Evolutionary conservation across 2,797 vertebrate genomes (phyloP).

Genomic region (Lagodon rhomboides): DNA sequence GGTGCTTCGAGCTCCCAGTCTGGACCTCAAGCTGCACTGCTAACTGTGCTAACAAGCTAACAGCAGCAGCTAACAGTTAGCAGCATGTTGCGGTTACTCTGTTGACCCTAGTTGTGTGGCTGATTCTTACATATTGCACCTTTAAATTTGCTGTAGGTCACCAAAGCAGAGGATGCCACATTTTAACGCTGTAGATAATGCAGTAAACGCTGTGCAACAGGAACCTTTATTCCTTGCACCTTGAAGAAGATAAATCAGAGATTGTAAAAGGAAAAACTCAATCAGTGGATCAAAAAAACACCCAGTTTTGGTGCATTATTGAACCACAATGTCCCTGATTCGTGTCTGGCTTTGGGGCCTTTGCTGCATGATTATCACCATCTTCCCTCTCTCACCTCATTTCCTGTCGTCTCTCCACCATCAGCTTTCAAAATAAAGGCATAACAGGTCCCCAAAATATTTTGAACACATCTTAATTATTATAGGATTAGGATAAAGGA

Average conservation of each 20-base stretch:
- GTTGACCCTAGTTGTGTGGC: too few relatives aligned
- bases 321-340: background rate
- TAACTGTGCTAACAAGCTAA: too few relatives aligned
- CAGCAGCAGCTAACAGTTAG: too few relatives aligned
- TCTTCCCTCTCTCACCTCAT: background rate
- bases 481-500: background rate
- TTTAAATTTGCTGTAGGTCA: background rate
- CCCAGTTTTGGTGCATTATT: background rate
- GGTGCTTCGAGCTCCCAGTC: too few relatives aligned
- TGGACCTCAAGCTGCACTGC: too few relatives aligned
- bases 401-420: background rate
- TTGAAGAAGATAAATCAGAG: background rate
- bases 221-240: background rate
- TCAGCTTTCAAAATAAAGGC: background rate
- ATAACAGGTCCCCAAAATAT: conserved; percentile 6
- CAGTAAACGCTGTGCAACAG: conserved; percentile 38
- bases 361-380: background rate
- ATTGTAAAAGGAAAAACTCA: background rate
- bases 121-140: too few relatives aligned
- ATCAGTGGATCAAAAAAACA: conserved; percentile 5
- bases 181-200: background rate
- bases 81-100: too few relatives aligned
- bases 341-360: background rate
- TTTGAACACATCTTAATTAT: background rate
- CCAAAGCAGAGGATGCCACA: background rate